A percentile compares a stretch with the other conserved stretches of the same genome.
Conservation (phyloP, 2,113 vertebrate species). For the Xenopus laevis region DNA sequence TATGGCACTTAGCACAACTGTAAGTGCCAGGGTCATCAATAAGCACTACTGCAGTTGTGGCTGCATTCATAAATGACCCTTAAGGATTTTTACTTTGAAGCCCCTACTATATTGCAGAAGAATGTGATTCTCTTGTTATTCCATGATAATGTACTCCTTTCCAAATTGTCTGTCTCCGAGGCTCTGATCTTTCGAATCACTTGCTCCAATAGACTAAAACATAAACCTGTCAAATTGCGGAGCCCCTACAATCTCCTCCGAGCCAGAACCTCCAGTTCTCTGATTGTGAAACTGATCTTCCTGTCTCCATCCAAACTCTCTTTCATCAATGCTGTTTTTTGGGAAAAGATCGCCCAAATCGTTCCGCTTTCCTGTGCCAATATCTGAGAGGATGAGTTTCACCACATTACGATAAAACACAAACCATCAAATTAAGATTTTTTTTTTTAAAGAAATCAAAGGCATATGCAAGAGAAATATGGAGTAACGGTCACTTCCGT, state of each 20-base stretch:
- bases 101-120: too few relatives aligned
- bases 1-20: too few relatives aligned
- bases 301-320: neutral
- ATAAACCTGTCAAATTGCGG: too few relatives aligned
- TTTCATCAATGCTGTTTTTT: neutral
- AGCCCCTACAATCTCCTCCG: neutral
- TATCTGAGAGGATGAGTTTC: conserved; percentile 25
- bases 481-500: conserved; percentile 43
- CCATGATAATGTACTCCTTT: too few relatives aligned
- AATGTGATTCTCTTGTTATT: too few relatives aligned
- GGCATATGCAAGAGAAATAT: neutral
- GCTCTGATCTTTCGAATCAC: too few relatives aligned
- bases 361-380: neutral
- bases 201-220: too few relatives aligned
- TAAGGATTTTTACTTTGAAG: too few relatives aligned
- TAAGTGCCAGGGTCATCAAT: too few relatives aligned
- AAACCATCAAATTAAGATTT: conserved; percentile 7
- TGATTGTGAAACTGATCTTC: conserved; percentile 10
- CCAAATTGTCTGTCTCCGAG: too few relatives aligned
- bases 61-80: too few relatives aligned
- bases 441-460: conserved; percentile 15
- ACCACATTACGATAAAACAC: conserved; percentile 25
- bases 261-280: neutral
- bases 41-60: too few relatives aligned
- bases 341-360: conserved; percentile 17